Conservation (phyloP, 2,113 vertebrate genomes). For the Crypturellus undulatus region DNA sequence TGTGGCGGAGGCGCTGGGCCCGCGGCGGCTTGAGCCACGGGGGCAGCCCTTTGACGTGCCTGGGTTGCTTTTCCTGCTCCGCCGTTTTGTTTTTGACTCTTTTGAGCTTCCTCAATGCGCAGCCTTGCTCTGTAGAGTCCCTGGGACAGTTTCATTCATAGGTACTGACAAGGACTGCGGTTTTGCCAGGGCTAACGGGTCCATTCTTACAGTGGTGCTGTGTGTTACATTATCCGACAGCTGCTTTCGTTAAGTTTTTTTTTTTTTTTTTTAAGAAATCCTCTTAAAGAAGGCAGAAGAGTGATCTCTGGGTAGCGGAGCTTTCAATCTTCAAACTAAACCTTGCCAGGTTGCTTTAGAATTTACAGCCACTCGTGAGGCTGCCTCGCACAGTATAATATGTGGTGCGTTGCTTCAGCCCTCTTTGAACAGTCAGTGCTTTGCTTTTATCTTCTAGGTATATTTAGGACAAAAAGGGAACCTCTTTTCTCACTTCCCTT, state of each 20-base stretch:
- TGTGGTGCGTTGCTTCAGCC: not conserved
- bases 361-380: slow-evolving; percentile 1
- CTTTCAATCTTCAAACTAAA: slow-evolving; percentile 31
- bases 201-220: slow-evolving; percentile 44
- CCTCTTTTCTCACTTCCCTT: not conserved
- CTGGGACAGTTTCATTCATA: slow-evolving; percentile 61
- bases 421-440: not conserved
- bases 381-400: not conserved
- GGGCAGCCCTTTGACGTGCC: slow-evolving; percentile 64
- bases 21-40: slow-evolving; percentile 58
- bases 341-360: not conserved
- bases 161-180: slow-evolving; percentile 35
- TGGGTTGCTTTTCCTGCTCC: slow-evolving; percentile 41
- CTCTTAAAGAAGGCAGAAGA: slow-evolving; percentile 25
- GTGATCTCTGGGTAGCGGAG: not conserved
- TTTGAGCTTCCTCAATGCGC: slow-evolving; percentile 65
- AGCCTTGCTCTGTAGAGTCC: slow-evolving; percentile 47
- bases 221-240: slow-evolving; percentile 44
- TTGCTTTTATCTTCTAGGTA: not conserved
- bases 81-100: slow-evolving; percentile 66
- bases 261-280: slow-evolving; percentile 6
- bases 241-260: not conserved
- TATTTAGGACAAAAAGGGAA: not conserved
- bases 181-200: slow-evolving; percentile 38
- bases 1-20: slow-evolving; percentile 56